Conservation (phyloP, 2,888 invertebrate genomes). For the Mesochorus sp. region DNA sequence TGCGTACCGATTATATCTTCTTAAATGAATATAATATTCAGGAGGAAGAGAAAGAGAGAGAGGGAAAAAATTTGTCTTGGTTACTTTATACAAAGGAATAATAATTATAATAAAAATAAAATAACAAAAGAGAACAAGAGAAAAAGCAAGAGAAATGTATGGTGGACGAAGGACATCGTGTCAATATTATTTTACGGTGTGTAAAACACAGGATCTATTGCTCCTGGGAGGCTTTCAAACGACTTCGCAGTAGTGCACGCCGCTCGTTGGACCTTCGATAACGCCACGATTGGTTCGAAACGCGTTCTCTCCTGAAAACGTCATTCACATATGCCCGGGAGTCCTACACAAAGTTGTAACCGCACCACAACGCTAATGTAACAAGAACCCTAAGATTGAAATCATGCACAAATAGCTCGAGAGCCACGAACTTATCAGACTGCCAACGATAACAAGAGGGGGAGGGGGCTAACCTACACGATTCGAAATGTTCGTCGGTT, state of each 20-base stretch:
- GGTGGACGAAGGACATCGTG: neutral
- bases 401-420: neutral
- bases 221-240: neutral
- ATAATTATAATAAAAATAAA: neutral
- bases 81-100: neutral
- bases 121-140: too few relatives aligned
- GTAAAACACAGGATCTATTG: neutral
- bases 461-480: neutral
- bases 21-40: too few relatives aligned
- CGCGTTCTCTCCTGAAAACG: neutral
- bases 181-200: neutral
- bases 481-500: neutral
- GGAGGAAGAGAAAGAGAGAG: too few relatives aligned
- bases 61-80: too few relatives aligned
- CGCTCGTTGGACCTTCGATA: slow-evolving; percentile 8
- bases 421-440: neutral
- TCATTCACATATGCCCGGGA: neutral
- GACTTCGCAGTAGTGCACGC: neutral
- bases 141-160: neutral
- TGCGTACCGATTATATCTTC: too few relatives aligned
- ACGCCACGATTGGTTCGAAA: slow-evolving; percentile 2
- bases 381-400: neutral
- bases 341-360: neutral
- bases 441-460: neutral
- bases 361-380: neutral